Evolutionary conservation across 2,113 vertebrate species (phyloP).

Genomic region (Mesocricetus auratus): DNA sequence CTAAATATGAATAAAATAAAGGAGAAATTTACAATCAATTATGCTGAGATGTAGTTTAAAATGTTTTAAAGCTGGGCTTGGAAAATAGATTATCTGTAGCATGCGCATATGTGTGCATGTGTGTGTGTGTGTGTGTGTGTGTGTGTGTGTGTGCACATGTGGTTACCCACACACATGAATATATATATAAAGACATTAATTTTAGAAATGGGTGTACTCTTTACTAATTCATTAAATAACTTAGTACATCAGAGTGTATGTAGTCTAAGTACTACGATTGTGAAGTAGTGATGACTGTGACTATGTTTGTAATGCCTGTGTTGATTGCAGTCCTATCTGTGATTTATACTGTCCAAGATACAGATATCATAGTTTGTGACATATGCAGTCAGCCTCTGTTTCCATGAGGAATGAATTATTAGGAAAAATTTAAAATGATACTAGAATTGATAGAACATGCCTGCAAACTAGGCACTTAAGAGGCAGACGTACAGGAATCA

Average conservation of each 20-base stretch:
- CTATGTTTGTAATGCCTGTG: neutral
- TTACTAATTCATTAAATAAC: neutral
- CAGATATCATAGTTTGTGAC: neutral
- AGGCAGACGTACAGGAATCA: neutral
- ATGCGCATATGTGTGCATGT: neutral
- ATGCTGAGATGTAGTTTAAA: neutral
- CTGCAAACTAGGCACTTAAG: neutral
- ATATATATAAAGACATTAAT: neutral
- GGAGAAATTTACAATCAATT: neutral
- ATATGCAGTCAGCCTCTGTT: neutral
- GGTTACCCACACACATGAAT: neutral
- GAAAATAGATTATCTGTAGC: neutral
- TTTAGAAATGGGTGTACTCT: neutral
- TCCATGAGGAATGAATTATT: neutral
- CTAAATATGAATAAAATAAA: neutral
- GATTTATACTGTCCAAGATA: neutral
- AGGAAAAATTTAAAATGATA: neutral
- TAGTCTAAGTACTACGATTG: neutral
- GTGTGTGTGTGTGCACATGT: too few species aligned
- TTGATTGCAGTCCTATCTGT: neutral
- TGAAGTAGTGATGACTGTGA: neutral
- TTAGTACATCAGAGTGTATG: neutral
- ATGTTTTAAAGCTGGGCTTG: neutral
- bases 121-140: neutral
- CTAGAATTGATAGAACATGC: neutral